Percentiles rank a stretch among this genome's conserved stretches.
Evolutionary conservation across 2,888 invertebrate genomes (phyloP).

Genomic region (Chymomyza procnemis): DNA sequence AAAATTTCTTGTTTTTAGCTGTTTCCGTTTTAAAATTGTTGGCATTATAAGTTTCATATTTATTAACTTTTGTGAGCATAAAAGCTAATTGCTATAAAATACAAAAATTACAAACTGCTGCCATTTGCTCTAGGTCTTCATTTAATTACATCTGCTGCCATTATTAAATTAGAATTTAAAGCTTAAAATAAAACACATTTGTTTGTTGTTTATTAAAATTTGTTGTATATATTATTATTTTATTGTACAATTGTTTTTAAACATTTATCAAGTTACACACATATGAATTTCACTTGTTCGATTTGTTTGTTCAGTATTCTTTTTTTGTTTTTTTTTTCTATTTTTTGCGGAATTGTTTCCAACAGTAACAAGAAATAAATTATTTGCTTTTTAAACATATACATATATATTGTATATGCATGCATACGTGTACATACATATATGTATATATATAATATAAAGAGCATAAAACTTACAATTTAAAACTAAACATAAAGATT

Average conservation of each 20-base stretch:
- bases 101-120: too few relatives aligned
- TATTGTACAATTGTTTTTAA: constrained; percentile 64
- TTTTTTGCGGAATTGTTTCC: constrained; percentile 71
- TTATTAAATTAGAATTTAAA: background rate
- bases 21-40: too few relatives aligned
- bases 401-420: constrained; percentile 34
- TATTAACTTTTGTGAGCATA: too few relatives aligned
- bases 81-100: too few relatives aligned
- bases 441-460: constrained; percentile 41
- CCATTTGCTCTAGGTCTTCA: too few relatives aligned
- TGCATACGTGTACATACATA: constrained; percentile 17
- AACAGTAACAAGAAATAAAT: constrained; percentile 73
- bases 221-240: constrained; percentile 63
- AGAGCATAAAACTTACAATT: constrained; percentile 66
- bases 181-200: background rate
- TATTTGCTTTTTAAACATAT: constrained; percentile 60
- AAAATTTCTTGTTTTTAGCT: too few relatives aligned
- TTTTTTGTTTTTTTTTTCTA: constrained; percentile 58
- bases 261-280: constrained; percentile 57
- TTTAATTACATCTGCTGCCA: too few relatives aligned
- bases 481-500: constrained; percentile 63
- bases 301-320: constrained; percentile 43
- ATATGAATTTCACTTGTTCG: constrained; percentile 28
- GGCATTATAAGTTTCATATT: too few relatives aligned
- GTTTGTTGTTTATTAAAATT: constrained; percentile 70